Evolutionary conservation across 2,113 vertebrate genomes (phyloP).

Genomic region (Martes martes): DNA sequence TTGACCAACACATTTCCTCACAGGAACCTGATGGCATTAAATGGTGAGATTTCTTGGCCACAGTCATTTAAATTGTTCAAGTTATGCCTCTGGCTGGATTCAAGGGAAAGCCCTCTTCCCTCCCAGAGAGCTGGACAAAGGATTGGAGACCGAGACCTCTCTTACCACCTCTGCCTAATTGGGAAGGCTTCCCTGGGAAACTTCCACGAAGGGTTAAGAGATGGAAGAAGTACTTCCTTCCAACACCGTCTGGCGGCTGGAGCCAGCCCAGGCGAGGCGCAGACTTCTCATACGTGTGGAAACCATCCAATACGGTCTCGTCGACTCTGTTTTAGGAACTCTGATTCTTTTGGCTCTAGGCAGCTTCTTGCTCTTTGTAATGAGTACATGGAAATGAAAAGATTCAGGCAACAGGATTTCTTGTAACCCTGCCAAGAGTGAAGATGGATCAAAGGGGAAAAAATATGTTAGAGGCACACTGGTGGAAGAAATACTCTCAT

Average conservation of each 20-base stretch:
- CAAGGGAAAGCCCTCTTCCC: background rate
- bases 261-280: accelerated
- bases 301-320: background rate
- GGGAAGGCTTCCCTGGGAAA: background rate
- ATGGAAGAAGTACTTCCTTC: background rate
- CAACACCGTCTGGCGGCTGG: background rate
- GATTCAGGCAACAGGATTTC: background rate
- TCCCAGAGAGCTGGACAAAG: background rate
- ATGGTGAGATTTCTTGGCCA: background rate
- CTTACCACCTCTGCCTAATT: background rate
- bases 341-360: background rate
- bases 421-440: background rate
- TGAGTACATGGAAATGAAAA: background rate
- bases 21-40: background rate
- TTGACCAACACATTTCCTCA: background rate
- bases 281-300: background rate
- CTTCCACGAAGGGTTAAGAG: background rate
- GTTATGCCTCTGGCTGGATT: background rate
- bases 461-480: background rate
- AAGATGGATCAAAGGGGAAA: background rate
- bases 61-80: background rate
- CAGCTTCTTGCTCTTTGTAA: background rate
- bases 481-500: background rate
- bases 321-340: background rate
- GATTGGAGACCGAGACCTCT: too few relatives aligned